Percentiles rank a stretch among this genome's conserved stretches.
Evolutionary conservation across 2,797 vertebrate genomes (phyloP).

Genomic region (Eutrigla gurnardus): DNA sequence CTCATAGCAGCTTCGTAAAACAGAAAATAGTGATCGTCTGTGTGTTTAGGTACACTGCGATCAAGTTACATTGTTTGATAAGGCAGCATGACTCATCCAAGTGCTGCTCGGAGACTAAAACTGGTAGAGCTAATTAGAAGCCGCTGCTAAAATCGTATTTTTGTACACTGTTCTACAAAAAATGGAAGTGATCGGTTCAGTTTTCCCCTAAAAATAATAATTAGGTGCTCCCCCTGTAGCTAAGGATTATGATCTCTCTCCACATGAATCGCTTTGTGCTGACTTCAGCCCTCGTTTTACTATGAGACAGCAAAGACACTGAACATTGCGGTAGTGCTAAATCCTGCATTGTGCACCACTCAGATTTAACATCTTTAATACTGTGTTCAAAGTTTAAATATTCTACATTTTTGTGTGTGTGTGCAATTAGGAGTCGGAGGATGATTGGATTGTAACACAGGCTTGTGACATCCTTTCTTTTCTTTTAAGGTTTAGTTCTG

Average conservation of each 20-base stretch:
- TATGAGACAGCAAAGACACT: not conserved
- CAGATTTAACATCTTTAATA: not conserved
- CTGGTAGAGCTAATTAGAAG: not conserved
- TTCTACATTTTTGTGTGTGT: not conserved
- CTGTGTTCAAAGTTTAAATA: not conserved
- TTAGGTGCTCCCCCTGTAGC: not conserved
- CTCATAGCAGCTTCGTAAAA: constrained; percentile 39
- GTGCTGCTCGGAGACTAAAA: not conserved
- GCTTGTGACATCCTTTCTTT: constrained; percentile 1
- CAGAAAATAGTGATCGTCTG: constrained; percentile 10
- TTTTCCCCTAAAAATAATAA: not conserved
- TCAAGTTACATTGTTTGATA: constrained; percentile 30
- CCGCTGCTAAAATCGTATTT: not conserved
- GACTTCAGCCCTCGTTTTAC: not conserved
- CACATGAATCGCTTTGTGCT: not conserved
- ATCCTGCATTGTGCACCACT: not conserved
- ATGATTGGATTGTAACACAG: not conserved
- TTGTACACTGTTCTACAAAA: not conserved
- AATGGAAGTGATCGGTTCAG: not conserved
- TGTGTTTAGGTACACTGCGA: constrained; percentile 17
- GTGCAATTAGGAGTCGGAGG: too few relatives aligned
- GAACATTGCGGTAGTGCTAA: not conserved
- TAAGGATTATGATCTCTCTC: not conserved
- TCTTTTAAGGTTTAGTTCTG: not conserved
- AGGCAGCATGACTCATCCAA: not conserved